Evolutionary conservation across 2,888 invertebrate species (phyloP), one percentile per base, ranked within the genome.

Genomic region (Tiliacea aurago): DNA sequence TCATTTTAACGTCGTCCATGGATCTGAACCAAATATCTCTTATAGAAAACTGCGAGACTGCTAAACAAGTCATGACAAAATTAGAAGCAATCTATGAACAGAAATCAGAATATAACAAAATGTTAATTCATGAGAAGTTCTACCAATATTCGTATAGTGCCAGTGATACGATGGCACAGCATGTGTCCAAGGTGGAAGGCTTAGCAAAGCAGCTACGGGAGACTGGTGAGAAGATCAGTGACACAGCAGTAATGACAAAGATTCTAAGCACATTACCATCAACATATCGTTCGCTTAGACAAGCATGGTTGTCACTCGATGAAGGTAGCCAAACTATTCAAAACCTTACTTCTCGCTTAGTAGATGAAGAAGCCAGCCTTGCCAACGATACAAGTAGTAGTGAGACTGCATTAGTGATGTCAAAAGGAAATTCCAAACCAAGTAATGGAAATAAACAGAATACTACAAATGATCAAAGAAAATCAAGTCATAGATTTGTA

Each of bases 41-140:
- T 7, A 76, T 84, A 43, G 82, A 78, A 65, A 82, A 73, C 18
- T 82, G 80, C 13, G 76, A 78, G 33, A 70, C 73, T 33, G 75
- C 82, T 0, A 37, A 37, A 1, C 41, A 77, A 33, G n/a, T 51
- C 11, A 51, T 51, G 88, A 83, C 0, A 78, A 84, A 84, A 71
- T 55, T 80, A 15, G 81, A 84, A 72, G 64, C 84, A 0, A 77
- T 85, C 0, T 86, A 80, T 66, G 79, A 85, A 65, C 83, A 84
- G 28, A 86, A 82, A 66, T 73, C 67, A 4, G 84, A 85, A 62
- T 56, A 68, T 4, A 76, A 66, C 53, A 82, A 86, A 83, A 86
- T 86, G 84, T 4, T 78, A 84, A 87, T 51, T 65, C 82, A 82
- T 66, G 82, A 79, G 33, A 56, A 59, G 9, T 88, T 72, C 47